Evolutionary conservation across 2,888 invertebrate species (phyloP).

Genomic region (Brenthis daphne): DNA sequence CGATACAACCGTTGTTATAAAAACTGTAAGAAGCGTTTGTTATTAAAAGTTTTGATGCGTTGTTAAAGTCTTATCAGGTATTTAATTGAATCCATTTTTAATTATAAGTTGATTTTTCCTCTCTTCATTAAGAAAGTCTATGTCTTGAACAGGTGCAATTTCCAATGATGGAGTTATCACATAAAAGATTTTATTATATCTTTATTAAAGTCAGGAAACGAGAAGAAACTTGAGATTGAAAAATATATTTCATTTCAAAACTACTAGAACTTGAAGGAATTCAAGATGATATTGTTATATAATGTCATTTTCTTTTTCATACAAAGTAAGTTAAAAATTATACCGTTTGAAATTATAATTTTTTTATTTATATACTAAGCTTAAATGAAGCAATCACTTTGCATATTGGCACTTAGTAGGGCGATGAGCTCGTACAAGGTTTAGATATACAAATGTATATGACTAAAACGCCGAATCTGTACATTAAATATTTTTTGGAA

Average conservation of each 20-base stretch:
- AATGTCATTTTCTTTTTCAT: slow-evolving; percentile 22
- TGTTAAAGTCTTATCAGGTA: background rate
- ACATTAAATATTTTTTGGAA: no score
- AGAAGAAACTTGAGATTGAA: slow-evolving; percentile 16
- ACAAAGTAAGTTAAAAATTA: background rate
- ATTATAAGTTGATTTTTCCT: slow-evolving; percentile 22
- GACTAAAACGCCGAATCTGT: no score
- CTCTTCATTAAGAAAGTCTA: slow-evolving; percentile 21
- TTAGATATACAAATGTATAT: no score
- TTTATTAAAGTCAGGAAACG: slow-evolving; percentile 19
- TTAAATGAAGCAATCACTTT: no score
- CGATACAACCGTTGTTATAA: no score
- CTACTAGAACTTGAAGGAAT: slow-evolving; percentile 29
- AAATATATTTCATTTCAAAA: slow-evolving; percentile 17
- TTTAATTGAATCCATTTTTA: slow-evolving; percentile 9
- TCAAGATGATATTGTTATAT: slow-evolving; percentile 6
- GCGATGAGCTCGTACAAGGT: no score
- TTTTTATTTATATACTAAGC: no score
- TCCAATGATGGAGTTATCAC: slow-evolving; percentile 18
- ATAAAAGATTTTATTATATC: slow-evolving; percentile 27
- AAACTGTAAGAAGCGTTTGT: background rate
- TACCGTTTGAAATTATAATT: background rate
- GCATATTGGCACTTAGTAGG: no score
- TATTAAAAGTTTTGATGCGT: background rate
- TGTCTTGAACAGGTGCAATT: slow-evolving; percentile 26